Evolutionary conservation across 2,797 vertebrate species (phyloP).

Genomic region (Malacoctenus gilli): DNA sequence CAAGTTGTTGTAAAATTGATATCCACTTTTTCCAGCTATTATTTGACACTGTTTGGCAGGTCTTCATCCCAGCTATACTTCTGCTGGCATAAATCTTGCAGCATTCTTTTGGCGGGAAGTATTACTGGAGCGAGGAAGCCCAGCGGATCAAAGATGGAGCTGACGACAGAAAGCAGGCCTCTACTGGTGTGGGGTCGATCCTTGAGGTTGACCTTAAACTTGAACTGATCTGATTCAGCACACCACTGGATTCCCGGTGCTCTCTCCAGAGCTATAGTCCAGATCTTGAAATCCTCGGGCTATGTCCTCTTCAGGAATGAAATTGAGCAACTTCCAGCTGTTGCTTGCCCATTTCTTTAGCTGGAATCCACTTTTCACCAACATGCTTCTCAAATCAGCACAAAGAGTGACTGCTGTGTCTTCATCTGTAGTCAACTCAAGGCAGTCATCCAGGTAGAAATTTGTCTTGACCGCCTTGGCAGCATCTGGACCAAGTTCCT

Average conservation of each 20-base stretch:
- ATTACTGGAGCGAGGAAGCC: slow-evolving; percentile 30
- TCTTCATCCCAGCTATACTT: slow-evolving; percentile 16
- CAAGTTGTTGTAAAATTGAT: not conserved
- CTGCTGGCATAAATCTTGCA: slow-evolving; percentile 3
- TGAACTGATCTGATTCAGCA: slow-evolving; percentile 40
- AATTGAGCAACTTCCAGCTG: slow-evolving; percentile 22
- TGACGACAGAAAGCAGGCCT: too few species aligned
- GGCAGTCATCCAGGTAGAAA: slow-evolving; percentile 34
- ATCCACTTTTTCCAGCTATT: slow-evolving; percentile 14
- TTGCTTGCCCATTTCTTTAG: slow-evolving; percentile 44
- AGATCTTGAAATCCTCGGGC: slow-evolving; percentile 37
- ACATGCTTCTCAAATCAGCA: slow-evolving; percentile 14
- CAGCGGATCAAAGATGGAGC: slow-evolving; percentile 47
- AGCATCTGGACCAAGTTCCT: not conserved
- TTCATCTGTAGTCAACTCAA: slow-evolving; percentile 28
- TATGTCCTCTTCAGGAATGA: slow-evolving; percentile 31
- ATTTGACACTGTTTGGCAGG: not conserved
- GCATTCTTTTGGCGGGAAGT: not conserved
- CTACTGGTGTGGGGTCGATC: slow-evolving; percentile 38
- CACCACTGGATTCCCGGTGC: slow-evolving; percentile 45
- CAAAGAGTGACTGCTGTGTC: slow-evolving; percentile 22
- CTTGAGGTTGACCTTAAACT: slow-evolving; percentile 37
- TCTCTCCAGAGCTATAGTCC: slow-evolving; percentile 40
- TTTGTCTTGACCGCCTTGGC: slow-evolving; percentile 12
- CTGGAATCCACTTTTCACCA: slow-evolving; percentile 40